Base-by-base conservation (phyloP, 2,797 vertebrate genomes). In the Scleropages formosus region DNA sequence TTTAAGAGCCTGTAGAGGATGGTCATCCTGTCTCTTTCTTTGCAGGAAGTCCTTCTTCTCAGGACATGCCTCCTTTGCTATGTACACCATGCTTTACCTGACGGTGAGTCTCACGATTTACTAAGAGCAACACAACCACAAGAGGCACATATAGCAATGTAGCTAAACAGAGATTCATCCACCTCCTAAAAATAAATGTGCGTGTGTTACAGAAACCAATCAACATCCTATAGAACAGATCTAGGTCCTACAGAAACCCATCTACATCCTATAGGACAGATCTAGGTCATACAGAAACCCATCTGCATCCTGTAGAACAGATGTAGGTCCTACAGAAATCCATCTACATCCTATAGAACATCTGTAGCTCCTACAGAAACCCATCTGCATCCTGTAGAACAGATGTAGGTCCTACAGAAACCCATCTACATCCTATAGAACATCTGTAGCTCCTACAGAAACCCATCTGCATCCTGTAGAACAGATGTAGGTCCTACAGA, bases 11-110 rank as follows among this genome's bases (percentile, higher is more conserved):
- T 24, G 64, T 44, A 31, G 2, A 2, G 6, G 31, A 2, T 39
- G 62, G 49, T 64, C 44, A 53, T 26, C 12, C 13, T 18, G 27
- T 65, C 20, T 49, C 10, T 22, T 74, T 61, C 78, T 77, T 82
- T 89, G 81, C 89, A 94, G 94, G 86, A 95, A 93, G 84, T 93
- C 93, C 4, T 94, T 93, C 85, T 94, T 90, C 82, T 94, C 93
- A 0, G 93, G 93, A 69, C 92, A 95, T 4, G 89, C 93, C 77
- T 93, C 92, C 64, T 93, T 93, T 4, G 88, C 93, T 44, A 93
- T 91, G 91, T 94, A 94, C 88, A 90, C 91, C 85, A 92, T 93
- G 89, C 86, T 93, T 56, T 94, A 92, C 83, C 85, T 94, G 83
- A 89, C 89, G 82, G 92, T 94, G 85, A 94, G 93, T 93, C 8